Evolutionary conservation across 2,888 invertebrate species (phyloP), one percentile per base, ranked within the genome.

Genomic region (Tromatobia lineatoria): DNA sequence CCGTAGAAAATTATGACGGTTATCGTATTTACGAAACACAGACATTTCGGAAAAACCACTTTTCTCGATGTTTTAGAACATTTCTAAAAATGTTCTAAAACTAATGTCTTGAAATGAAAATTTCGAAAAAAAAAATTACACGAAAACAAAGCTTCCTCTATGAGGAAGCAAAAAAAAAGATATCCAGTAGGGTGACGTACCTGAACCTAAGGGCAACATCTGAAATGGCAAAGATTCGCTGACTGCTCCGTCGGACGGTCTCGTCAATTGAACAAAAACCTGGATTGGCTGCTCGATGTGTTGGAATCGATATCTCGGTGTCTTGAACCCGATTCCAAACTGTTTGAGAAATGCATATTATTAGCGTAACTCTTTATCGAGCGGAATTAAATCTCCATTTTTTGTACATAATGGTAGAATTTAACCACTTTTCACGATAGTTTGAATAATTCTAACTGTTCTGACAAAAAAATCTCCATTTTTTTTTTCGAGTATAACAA

Each of bases 181-280:
- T 80, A 96, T 95, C 96, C 96, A 96, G 94, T 96, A 96, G 90
- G 96, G 95, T 94, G 97, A 96, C 96, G 96, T 97, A 98, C 97
- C 97, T 96, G 96, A 95, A 92, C 96, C 96, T 87, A 97, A 94
- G 80, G 98, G 97, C 92, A 97, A 95, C 94, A 97, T 96, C 94
- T 98, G 97, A 95, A 99, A 99, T 52, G 96, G 96, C 86, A 97
- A 94, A 2, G 98, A 95, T 92, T 97, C 97, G 94, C 98, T 98
- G 83, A 96, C 95, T 67, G 97, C 96, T 89, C 96, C 96, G 94
- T 99, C 99, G 25, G 98, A 97, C 47, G 97, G 97, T 89, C 99
- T 95, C 92, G 96, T 95, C 87, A 99, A 95, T 93, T 98, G 98
- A 87, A 99, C 96, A 90, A 95, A 95, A 20, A 97, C 98, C 92